These are phyloP conservation scores for Emydocephalus ijimae DNA, from an alignment of 2,113 vertebrate genomes.

Conservation along the genomic window DNA sequence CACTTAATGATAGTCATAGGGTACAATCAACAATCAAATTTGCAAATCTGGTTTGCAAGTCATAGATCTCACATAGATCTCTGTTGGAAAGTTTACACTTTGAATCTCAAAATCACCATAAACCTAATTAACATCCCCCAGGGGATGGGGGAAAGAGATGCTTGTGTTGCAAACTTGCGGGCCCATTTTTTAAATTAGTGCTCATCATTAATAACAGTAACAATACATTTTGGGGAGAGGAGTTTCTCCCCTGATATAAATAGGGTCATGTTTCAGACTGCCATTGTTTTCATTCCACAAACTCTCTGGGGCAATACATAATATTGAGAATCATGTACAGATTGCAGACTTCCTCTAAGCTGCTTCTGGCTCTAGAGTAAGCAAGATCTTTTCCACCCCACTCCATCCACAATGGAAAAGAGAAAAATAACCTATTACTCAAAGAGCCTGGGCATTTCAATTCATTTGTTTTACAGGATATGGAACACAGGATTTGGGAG, in stretches of 20 bases:
- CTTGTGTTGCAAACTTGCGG: neutral
- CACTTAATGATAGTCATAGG: too few species aligned
- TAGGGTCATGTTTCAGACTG: neutral
- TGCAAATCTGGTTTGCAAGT: neutral
- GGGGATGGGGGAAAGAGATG: neutral
- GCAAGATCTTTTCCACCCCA: neutral
- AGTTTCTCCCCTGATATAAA: neutral
- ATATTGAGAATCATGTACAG: neutral
- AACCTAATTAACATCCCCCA: neutral
- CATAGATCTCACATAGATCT: neutral
- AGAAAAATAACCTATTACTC: neutral
- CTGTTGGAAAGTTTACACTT: neutral
- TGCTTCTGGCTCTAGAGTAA: neutral
- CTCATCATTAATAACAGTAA: neutral
- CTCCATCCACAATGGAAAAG: neutral
- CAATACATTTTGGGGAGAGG: neutral
- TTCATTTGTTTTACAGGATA: neutral
- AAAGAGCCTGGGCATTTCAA: neutral
- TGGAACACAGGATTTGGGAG: neutral
- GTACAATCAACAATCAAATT: too few species aligned
- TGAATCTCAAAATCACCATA: neutral
- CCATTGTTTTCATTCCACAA: neutral
- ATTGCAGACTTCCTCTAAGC: neutral
- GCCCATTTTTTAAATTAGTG: neutral
- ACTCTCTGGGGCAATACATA: neutral